Percentiles rank a stretch among this genome's conserved stretches.
Conservation (phyloP, 2,888 invertebrate species). For the Acrobasis consociella region DNA sequence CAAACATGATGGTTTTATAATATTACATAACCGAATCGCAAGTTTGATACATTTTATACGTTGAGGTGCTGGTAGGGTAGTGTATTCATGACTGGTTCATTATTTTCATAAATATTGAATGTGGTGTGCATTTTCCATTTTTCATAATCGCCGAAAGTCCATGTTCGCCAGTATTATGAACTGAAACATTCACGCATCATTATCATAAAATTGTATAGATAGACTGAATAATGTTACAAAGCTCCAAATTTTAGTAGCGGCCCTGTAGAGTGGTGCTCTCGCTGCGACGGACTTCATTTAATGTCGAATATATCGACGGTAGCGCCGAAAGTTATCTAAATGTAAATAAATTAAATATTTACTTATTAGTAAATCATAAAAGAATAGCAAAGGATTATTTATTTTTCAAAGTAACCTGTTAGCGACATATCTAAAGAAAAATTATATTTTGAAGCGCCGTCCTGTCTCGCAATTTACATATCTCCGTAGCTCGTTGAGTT, state of each 20-base stretch:
- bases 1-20: constrained; percentile 23
- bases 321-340: constrained; percentile 6
- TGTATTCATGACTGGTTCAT: constrained; percentile 39
- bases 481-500: constrained; percentile 51
- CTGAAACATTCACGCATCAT: constrained; percentile 57
- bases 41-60: constrained; percentile 49
- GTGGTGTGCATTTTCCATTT: constrained; percentile 37
- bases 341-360: constrained; percentile 29
- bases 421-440: constrained; percentile 49
- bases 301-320: constrained; percentile 14
- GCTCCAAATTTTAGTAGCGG: constrained; percentile 50
- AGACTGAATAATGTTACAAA: constrained; percentile 76
- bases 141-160: constrained; percentile 39
- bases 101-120: constrained; percentile 32
- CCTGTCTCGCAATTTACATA: constrained; percentile 71
- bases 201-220: constrained; percentile 51
- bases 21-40: constrained; percentile 25
- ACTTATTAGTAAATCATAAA: constrained; percentile 35
- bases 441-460: constrained; percentile 62
- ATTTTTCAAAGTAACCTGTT: constrained; percentile 35
- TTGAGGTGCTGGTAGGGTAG: constrained; percentile 71
- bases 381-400: constrained; percentile 40
- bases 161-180: constrained; percentile 42
- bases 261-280: constrained; percentile 35
- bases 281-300: constrained; percentile 23